These are phyloP conservation scores for Drosophila navojoa DNA, from an alignment of 1,140 invertebrate genomes.

Conservation along the genomic window DNA sequence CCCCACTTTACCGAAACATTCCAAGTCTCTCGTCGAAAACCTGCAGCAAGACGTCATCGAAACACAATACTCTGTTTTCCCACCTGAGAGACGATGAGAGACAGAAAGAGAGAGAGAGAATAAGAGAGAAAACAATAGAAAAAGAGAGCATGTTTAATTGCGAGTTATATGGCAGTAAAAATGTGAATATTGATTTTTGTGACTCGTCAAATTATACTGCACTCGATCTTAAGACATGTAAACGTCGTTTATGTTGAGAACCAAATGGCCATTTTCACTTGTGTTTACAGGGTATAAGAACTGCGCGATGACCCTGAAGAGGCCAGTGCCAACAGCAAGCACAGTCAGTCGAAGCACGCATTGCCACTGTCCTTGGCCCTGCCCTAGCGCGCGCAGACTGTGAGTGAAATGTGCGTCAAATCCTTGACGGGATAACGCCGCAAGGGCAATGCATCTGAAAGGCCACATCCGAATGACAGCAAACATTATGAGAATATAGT, in stretches of 20 bases:
- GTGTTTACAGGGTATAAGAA: not conserved
- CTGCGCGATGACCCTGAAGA: conserved; percentile 11
- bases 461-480: not conserved
- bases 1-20: conserved; percentile 42
- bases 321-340: conserved; percentile 28
- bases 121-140: no score
- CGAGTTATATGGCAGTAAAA: no score
- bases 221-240: not conserved
- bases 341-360: not conserved
- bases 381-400: not conserved
- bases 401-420: conserved; percentile 54
- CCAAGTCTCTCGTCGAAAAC: conserved; percentile 48
- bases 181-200: no score
- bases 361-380: not conserved
- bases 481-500: not conserved
- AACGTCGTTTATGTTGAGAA: no score
- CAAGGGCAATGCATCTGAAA: conserved; percentile 54
- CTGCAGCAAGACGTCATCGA: not conserved
- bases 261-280: not conserved
- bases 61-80: not conserved
- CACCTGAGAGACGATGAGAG: no score
- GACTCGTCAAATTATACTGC: no score
- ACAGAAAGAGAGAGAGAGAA: no score
- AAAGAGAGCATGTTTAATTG: no score
- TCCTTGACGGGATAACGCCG: conserved; percentile 66